phyloP scores from a whole-genome alignment of 2,113 vertebrate species.

The Sylvia atricapilla region DNA sequence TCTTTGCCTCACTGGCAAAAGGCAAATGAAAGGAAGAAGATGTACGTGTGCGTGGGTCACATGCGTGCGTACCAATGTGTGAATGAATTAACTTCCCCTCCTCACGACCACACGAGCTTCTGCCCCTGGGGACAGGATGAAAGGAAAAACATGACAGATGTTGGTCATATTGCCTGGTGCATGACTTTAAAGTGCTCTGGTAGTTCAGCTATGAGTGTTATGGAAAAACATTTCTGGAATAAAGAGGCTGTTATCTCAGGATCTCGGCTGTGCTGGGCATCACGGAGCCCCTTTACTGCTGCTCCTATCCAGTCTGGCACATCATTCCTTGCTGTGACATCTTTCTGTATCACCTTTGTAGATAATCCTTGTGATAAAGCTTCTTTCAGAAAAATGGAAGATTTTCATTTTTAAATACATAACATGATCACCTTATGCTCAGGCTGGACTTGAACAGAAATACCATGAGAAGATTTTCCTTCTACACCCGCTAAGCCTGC shows the following conservation, averaged over 20 bases:
- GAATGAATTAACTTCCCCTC: neutral
- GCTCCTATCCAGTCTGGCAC: neutral
- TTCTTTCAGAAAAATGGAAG: constrained; percentile 13
- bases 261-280: neutral
- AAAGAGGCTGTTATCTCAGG: neutral
- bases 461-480: constrained; percentile 23
- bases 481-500: neutral
- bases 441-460: constrained; percentile 15
- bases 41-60: rapidly evolving
- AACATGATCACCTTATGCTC: neutral
- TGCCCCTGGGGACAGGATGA: neutral
- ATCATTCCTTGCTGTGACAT: neutral
- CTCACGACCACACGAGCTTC: neutral
- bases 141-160: constrained; percentile 1
- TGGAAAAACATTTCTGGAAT: constrained; percentile 2
- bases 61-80: neutral
- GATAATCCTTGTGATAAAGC: constrained; percentile 46
- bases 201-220: neutral
- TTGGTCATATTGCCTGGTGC: constrained; percentile 27
- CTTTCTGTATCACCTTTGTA: constrained; percentile 24
- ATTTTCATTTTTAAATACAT: constrained; percentile 28
- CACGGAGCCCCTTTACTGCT: neutral
- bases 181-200: constrained; percentile 25
- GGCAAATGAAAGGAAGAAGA: neutral
- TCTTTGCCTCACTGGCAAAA: neutral